A percentile compares a stretch with the other conserved stretches of the same genome.
phyloP scores from a whole-genome alignment of 1,140 invertebrate genomes.

The Sitodiplosis mosellana region DNA sequence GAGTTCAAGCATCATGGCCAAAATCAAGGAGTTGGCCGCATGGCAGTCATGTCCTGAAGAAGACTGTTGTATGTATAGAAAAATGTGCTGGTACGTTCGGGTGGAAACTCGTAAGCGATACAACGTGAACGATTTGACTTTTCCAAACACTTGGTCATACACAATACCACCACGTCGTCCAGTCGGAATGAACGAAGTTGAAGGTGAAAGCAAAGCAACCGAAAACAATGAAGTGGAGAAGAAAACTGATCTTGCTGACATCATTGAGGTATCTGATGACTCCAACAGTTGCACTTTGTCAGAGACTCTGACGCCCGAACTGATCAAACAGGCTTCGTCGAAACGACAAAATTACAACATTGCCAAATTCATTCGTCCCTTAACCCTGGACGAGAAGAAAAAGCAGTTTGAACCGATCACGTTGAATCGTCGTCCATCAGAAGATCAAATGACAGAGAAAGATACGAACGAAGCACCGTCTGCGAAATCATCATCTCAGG shows the following conservation, averaged over 20 bases:
- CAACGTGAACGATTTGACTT: slow-evolving; percentile 28
- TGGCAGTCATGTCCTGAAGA: slow-evolving; percentile 37
- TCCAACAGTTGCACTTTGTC: too few species aligned
- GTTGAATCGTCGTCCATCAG: background rate
- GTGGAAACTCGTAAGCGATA: slow-evolving; percentile 36
- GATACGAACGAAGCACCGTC: background rate
- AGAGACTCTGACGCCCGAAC: too few species aligned
- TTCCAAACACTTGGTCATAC: slow-evolving; percentile 37
- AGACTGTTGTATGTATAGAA: slow-evolving; percentile 30
- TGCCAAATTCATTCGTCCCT: slow-evolving; percentile 30
- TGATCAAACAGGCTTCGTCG: slow-evolving; percentile 8
- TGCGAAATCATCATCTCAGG: background rate
- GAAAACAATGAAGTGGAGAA: background rate
- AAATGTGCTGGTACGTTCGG: slow-evolving; percentile 47
- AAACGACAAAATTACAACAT: slow-evolving; percentile 25
- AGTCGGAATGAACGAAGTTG: slow-evolving; percentile 16
- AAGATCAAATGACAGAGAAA: too few species aligned
- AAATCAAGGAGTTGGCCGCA: slow-evolving; percentile 38
- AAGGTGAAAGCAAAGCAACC: background rate
- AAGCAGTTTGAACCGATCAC: slow-evolving; percentile 19
- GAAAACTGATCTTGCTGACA: too few species aligned
- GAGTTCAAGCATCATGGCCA: slow-evolving; percentile 29
- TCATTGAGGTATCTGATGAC: slow-evolving; percentile 12
- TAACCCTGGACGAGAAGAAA: slow-evolving; percentile 29
- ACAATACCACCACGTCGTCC: too few species aligned